phyloP scores from a whole-genome alignment of 2,888 invertebrate genomes.

The Caprella mutica region DNA sequence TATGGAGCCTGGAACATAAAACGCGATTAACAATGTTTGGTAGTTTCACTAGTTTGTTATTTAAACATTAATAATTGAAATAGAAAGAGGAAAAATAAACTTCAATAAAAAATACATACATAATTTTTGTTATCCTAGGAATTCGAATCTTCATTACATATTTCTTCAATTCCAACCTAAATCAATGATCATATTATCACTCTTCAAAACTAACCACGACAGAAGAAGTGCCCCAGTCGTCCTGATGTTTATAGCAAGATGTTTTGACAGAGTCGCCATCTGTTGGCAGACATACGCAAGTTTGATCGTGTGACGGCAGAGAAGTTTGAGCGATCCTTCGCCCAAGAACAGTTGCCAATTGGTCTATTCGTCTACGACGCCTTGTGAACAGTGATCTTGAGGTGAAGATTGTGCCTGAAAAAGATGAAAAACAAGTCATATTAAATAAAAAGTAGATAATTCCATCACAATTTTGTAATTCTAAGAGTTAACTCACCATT shows the following conservation, averaged over 20 bases:
- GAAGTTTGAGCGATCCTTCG: conserved; percentile 52
- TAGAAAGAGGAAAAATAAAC: no score
- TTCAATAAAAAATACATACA: no score
- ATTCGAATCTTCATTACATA: no score
- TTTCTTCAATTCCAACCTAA: no score
- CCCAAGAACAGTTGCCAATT: conserved; percentile 54
- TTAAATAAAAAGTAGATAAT: no score
- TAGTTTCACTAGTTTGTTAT: no score
- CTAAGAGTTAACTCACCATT: conserved; percentile 51
- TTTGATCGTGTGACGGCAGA: conserved; percentile 12
- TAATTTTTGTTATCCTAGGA: no score
- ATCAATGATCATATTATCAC: neutral
- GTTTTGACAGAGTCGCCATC: conserved; percentile 21
- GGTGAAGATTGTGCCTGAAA: conserved; percentile 51
- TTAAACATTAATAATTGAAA: no score
- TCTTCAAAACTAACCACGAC: conserved; percentile 13
- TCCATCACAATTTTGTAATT: no score
- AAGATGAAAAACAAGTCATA: no score
- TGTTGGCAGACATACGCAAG: conserved; percentile 24
- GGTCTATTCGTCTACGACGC: conserved; percentile 47
- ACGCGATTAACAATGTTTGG: no score
- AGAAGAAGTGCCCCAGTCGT: conserved; percentile 16
- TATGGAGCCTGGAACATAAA: no score
- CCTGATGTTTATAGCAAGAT: conserved; percentile 19
- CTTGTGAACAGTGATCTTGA: conserved; percentile 50